Base-by-base conservation (phyloP, 2,113 vertebrate genomes). In the Phalacrocorax brasilianus region DNA sequence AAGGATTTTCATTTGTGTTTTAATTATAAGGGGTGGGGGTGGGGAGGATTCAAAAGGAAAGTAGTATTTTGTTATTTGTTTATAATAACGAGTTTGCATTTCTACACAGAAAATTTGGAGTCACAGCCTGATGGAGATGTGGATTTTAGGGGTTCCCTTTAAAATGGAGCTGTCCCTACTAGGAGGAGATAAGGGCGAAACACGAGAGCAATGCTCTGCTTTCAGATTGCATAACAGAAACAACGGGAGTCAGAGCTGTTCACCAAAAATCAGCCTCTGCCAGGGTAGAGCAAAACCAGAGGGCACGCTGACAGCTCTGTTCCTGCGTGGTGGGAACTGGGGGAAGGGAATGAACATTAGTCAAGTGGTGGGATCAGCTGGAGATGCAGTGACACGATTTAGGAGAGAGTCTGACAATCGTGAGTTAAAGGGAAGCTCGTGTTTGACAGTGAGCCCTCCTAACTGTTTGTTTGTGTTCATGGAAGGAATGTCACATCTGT, bases 401-500 rank as follows among this genome's bases (percentile, higher is more conserved):
- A 56, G 78, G 70, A 70, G 73, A 47, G 76, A 14, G 17, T 45
- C 52, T 52, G 83, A 58, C 72, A 72, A 2, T 27, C 45, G 8
- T 3, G 33, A 67, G 49, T 66, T 83, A 30, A 59, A 65, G 74
- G 82, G 80, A 61, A 84, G 73, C 89, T 88, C 5, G 2, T 45
- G 4, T 96, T 45, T 89, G 91, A 83, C 88, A 81, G 83, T 47
- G 74, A 78, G 61, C 78, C 78, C 83, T 86, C 73, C 45, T 38
- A 62, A 18, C 73, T 71, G 77, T 78, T 89, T 92, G 35, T 77
- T 89, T 65, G 50, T 80, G 77, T 71, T 73, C 26, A n/a, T 71
- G 71, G 62, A 22, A 68, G 84, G 92, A 83, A 95, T 86, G 90
- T 89, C 93, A 91, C 89, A 78, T 96, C 93, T 95, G 88, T 58